A percentile compares a stretch with the other conserved stretches of the same genome.
phyloP scores from a whole-genome alignment of 2,888 invertebrate genomes.

The Tetrapedia diversipes region DNA sequence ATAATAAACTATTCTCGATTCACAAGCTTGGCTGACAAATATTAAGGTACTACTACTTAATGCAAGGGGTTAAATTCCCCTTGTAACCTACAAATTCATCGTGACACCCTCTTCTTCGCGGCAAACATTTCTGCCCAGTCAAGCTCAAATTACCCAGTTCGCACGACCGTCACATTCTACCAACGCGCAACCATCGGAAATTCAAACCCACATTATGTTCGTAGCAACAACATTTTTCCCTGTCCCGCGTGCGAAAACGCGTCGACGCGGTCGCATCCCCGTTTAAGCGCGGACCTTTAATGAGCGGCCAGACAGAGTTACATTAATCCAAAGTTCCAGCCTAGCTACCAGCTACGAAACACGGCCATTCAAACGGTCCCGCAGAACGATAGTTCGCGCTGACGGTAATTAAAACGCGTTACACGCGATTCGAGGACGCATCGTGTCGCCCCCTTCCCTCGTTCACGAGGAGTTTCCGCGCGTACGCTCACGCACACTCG shows the following conservation, averaged over 20 bases:
- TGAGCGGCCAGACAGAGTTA: slow-evolving; percentile 5
- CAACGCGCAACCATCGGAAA: background rate
- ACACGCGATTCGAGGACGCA: slow-evolving; percentile 20
- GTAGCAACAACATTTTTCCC: background rate
- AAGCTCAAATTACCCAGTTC: background rate
- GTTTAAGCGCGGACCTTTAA: slow-evolving; percentile 16
- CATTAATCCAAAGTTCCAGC: slow-evolving; percentile 42
- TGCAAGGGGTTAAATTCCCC: too few relatives aligned
- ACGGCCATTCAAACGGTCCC: slow-evolving; percentile 15
- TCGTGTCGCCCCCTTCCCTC: background rate
- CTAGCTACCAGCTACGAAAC: slow-evolving; percentile 28
- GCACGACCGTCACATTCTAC: background rate
- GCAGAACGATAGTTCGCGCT: slow-evolving; percentile 7
- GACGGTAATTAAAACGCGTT: slow-evolving; percentile 47
- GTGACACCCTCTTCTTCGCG: background rate
- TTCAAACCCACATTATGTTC: background rate
- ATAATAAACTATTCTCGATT: too few relatives aligned
- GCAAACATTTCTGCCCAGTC: background rate
- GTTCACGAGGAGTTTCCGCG: background rate
- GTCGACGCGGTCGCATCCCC: slow-evolving; percentile 1
- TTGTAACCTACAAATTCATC: background rate
- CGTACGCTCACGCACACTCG: background rate
- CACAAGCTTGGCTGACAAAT: too few relatives aligned
- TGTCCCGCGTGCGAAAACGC: background rate
- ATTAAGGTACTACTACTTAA: too few relatives aligned